Conservation (phyloP, 2,797 vertebrate genomes). For the Amblyopsis hoosieri region DNA sequence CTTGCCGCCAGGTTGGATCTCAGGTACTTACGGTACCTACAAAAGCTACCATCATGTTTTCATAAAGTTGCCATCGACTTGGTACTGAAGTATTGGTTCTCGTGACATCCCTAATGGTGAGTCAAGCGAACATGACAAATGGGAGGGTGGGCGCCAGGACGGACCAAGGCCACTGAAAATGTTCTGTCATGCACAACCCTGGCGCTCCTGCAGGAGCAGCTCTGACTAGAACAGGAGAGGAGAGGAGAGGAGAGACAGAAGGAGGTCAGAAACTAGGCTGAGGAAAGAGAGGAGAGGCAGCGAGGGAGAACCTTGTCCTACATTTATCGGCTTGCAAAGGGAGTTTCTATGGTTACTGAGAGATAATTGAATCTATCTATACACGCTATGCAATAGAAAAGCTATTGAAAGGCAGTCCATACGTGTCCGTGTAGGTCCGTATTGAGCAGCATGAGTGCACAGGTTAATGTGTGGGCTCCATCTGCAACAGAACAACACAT, state of each 20-base stretch:
- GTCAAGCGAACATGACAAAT: no score
- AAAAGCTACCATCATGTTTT: no score
- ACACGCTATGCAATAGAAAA: background rate
- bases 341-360: background rate
- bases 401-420: conserved; percentile 62
- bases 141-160: background rate
- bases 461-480: conserved; percentile 93
- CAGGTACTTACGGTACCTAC: no score
- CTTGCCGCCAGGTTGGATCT: no score
- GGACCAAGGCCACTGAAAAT: conserved; percentile 16
- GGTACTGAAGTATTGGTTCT: no score
- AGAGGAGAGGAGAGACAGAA: conserved; percentile 61
- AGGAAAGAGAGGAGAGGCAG: background rate
- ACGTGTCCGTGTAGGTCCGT: conserved; percentile 96
- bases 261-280: conserved; percentile 67
- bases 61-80: no score
- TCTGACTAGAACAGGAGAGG: conserved; percentile 47
- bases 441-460: conserved; percentile 96
- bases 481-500: conserved; percentile 76
- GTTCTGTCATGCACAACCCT: conserved; percentile 31
- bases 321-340: background rate
- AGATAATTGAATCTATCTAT: conserved; percentile 3
- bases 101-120: no score
- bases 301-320: conserved; percentile 1
- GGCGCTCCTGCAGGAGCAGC: conserved; percentile 33